phyloP scores from a whole-genome alignment of 1,140 invertebrate species.

The Nymphalis io region DNA sequence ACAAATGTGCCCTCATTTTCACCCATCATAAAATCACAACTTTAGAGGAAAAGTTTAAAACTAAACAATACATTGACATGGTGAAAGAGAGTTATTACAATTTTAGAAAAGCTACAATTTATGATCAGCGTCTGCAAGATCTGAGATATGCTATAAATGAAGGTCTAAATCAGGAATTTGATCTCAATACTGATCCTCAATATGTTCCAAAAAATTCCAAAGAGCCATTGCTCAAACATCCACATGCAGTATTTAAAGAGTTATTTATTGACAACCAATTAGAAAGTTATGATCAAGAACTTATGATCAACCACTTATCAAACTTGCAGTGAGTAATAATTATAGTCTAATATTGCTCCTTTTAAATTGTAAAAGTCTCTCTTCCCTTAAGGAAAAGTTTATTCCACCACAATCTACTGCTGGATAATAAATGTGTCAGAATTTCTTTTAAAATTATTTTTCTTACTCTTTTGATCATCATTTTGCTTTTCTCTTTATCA shows the following conservation, averaged over 20 bases:
- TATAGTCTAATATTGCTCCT: not conserved
- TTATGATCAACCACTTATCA: slow-evolving; percentile 66
- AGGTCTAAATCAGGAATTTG: slow-evolving; percentile 71
- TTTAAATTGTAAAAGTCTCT: too few relatives aligned
- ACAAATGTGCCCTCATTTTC: slow-evolving; percentile 74
- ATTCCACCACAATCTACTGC: too few relatives aligned
- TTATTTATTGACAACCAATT: slow-evolving; percentile 62
- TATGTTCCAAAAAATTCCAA: slow-evolving; percentile 28
- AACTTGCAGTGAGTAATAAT: slow-evolving; percentile 67
- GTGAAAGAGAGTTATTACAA: slow-evolving; percentile 79
- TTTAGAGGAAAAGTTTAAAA: slow-evolving; percentile 66
- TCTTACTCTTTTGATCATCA: too few relatives aligned
- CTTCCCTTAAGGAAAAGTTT: too few relatives aligned
- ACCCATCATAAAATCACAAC: slow-evolving; percentile 64
- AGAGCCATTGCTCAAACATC: slow-evolving; percentile 53
- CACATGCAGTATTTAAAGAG: slow-evolving; percentile 71
- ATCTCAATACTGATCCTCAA: slow-evolving; percentile 39
- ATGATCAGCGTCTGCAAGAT: slow-evolving; percentile 75
- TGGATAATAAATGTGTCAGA: too few relatives aligned
- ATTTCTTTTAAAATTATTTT: too few relatives aligned
- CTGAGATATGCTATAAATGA: slow-evolving; percentile 77
- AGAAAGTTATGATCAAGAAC: slow-evolving; percentile 68
- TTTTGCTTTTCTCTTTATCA: too few relatives aligned
- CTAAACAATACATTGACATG: slow-evolving; percentile 66
- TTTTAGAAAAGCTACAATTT: slow-evolving; percentile 75